phyloP scores from a whole-genome alignment of 2,888 invertebrate species.

The Alentia gelatinosa region DNA sequence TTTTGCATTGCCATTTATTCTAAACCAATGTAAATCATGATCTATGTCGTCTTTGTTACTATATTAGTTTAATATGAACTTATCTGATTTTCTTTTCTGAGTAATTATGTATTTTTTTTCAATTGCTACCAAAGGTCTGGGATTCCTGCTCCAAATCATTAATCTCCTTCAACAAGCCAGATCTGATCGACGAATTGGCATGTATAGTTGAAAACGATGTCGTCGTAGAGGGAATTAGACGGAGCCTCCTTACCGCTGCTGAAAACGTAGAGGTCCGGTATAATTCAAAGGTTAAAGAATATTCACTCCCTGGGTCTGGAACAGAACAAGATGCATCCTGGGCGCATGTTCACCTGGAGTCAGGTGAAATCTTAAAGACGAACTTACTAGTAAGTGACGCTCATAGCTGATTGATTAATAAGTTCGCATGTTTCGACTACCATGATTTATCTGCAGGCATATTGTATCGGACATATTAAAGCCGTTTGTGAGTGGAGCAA shows the following conservation, averaged over 20 bases:
- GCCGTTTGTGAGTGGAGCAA: too few species aligned
- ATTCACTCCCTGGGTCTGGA: constrained; percentile 82
- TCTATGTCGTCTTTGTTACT: background rate
- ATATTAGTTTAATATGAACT: too few species aligned
- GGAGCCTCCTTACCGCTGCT: constrained; percentile 83
- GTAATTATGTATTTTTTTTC: too few species aligned
- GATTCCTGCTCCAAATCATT: constrained; percentile 94
- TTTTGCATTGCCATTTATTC: too few species aligned
- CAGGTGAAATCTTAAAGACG: constrained; percentile 79
- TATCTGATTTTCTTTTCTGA: background rate
- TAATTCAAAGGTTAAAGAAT: constrained; percentile 86
- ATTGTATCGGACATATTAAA: too few species aligned
- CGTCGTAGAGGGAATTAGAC: constrained; percentile 85
- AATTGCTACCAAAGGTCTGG: constrained; percentile 95
- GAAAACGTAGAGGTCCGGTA: constrained; percentile 86
- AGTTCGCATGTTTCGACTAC: too few species aligned
- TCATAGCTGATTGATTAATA: background rate
- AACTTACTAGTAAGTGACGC: constrained; percentile 79
- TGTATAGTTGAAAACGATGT: constrained; percentile 97
- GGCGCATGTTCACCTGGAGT: constrained; percentile 77
- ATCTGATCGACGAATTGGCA: constrained; percentile 88
- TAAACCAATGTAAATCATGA: constrained; percentile 58
- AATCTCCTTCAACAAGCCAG: constrained; percentile 91
- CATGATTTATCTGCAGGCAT: too few species aligned
- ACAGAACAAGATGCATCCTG: constrained; percentile 48